Evolutionary conservation across 30 jellyfish, hydroid and myxozoan species (phyloP), one percentile per base, ranked within the genome.

Genomic region (Turritopsis dohrnii): DNA sequence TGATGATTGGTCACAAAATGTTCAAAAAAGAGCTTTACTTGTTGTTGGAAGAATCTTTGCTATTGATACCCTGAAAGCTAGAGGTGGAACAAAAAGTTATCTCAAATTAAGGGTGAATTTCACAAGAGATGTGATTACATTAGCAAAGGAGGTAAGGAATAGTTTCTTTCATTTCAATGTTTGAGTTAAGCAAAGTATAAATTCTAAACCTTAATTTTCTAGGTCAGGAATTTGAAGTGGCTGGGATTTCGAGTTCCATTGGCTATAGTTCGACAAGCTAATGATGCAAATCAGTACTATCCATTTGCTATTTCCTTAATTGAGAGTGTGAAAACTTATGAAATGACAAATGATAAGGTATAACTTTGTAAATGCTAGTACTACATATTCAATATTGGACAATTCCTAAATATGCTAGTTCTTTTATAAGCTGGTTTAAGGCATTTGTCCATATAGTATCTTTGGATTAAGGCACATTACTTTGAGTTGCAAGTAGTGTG

Each of bases 1-100:
- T 88, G 98, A 92, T 88, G 98, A 92, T 75, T 92, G 98, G 98
- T 87, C 96, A n/a, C 98, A 92, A 65, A 96, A 92, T 89, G 98
- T 92, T 72, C 98, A 92, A 75, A 89, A 92, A 76, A 79, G 98
- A 27, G 94, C 95, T 22, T 92, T 92, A 65, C 89, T 95, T 21
- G 98, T 92, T 31, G 85, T 65, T 75, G 98, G 98, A 23, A 88
- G 96, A 53, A 86, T 92, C 53, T 92, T 92, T 85, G 95, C 96
- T 23, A 92, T 92, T 60, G 96, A 87, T 75, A 74, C 92, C 0
- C 88, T 74, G 16, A 91, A 94, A 26, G 75, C 95, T 19, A 88
- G 96, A 20, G 91, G 96, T 31, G 90, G 94, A 21, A 86, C 95
- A 18, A 92, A 91, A 76, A 75, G 95, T 21, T 85, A 74, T 53